Percentiles rank a stretch among this genome's conserved stretches.
Conservation (phyloP, 2,888 invertebrate genomes). For the Drosophila melanosoma region DNA sequence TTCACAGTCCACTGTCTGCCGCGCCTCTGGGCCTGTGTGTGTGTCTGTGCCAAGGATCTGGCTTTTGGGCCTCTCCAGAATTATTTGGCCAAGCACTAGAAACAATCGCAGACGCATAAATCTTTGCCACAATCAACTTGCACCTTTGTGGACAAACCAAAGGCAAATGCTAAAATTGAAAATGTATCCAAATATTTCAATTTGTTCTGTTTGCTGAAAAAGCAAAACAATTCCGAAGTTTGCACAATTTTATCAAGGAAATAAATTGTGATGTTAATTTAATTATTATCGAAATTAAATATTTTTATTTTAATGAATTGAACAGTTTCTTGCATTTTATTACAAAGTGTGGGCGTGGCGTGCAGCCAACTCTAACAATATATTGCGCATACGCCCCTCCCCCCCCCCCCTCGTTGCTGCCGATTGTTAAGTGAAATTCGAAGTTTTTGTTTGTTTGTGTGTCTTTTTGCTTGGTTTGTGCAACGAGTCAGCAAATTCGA, state of each 20-base stretch:
- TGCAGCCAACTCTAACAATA: neutral
- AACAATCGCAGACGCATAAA: constrained; percentile 46
- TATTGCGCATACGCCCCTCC: constrained; percentile 36
- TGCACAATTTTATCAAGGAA: too few relatives aligned
- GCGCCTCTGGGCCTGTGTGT: neutral
- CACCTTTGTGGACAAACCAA: constrained; percentile 21
- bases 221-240: too few relatives aligned
- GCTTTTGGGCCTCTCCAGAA: constrained; percentile 10
- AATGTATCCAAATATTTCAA: neutral
- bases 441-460: neutral
- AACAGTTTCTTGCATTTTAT: neutral
- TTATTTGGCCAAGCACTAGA: constrained; percentile 9
- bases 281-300: too few relatives aligned
- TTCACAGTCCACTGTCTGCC: constrained; percentile 52
- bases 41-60: constrained; percentile 22
- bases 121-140: constrained; percentile 41
- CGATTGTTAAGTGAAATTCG: constrained; percentile 13
- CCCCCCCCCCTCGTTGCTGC: neutral
- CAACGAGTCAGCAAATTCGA: constrained; percentile 41
- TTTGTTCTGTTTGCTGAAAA: too few relatives aligned
- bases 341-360: neutral
- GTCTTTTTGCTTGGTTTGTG: constrained; percentile 19
- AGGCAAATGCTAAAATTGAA: neutral
- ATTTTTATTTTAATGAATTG: too few relatives aligned
- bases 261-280: too few relatives aligned